Conservation (phyloP, 2,113 vertebrate genomes). For the Ceuthmochares aereus region DNA sequence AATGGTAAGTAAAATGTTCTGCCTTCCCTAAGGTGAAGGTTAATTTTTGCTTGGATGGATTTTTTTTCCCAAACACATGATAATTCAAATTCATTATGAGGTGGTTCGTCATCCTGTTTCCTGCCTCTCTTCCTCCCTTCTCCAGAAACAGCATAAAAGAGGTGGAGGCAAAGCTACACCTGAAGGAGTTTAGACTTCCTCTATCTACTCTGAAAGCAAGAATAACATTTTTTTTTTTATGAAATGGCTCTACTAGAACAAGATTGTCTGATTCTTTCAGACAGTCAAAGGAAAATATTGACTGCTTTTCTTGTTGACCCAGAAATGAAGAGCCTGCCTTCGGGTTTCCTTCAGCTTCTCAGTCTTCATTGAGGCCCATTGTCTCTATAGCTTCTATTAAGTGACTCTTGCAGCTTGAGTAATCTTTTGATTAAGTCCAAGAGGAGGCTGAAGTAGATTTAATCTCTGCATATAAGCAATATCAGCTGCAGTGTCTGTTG, state of each 20-base stretch:
- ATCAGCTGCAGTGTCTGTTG: not conserved
- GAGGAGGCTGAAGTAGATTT: not conserved
- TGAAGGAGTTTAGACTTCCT: not conserved
- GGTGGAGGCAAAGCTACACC: not conserved
- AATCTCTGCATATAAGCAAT: not conserved
- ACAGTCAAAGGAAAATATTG: not conserved
- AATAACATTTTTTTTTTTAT: not conserved
- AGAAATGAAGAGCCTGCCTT: not conserved
- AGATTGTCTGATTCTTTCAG: not conserved
- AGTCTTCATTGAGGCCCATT: not conserved
- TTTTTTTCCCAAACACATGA: not conserved
- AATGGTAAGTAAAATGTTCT: not conserved
- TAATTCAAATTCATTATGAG: not conserved
- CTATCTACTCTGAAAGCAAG: not conserved
- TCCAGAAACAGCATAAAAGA: not conserved
- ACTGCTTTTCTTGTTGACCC: not conserved
- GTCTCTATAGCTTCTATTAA: not conserved
- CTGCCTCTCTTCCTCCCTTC: not conserved
- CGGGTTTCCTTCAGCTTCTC: not conserved
- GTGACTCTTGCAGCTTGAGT: not conserved
- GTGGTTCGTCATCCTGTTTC: not conserved
- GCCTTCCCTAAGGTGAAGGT: not conserved
- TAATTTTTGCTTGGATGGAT: not conserved
- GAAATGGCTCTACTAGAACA: not conserved
- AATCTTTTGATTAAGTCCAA: not conserved